Conservation (phyloP, 2,113 vertebrate genomes). For the Plestiodon gilberti region DNA sequence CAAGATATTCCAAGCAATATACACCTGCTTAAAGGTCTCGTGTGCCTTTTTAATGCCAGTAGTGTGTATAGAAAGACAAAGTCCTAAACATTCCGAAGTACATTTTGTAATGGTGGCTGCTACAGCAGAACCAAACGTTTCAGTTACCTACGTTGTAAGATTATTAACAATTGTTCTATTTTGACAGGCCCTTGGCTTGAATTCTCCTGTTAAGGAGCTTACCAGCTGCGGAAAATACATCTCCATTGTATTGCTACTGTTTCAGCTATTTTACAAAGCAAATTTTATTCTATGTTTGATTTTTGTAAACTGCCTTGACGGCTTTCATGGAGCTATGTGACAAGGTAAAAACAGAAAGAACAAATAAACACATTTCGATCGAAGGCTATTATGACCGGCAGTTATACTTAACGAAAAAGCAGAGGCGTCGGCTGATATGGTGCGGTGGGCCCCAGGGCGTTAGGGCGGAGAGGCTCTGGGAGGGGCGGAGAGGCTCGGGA, state of each 20-base stretch:
- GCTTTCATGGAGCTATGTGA: background rate
- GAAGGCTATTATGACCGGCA: no score
- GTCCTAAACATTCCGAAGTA: background rate
- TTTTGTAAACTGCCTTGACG: background rate
- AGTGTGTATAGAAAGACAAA: background rate
- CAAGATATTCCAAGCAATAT: background rate
- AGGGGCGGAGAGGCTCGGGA: no score
- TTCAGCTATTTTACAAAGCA: background rate
- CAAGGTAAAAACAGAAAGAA: background rate
- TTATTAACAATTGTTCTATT: background rate
- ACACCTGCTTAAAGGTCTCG: background rate
- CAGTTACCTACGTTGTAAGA: background rate
- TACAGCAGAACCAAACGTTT: background rate
- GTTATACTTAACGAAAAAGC: no score
- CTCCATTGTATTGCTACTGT: background rate
- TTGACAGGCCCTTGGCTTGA: background rate
- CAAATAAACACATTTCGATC: background rate
- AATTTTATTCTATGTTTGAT: background rate
- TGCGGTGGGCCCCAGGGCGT: no score
- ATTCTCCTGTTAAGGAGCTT: background rate
- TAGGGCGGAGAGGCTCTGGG: no score
- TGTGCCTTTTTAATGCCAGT: background rate
- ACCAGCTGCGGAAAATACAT: background rate
- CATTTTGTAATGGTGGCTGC: background rate
- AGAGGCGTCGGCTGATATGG: no score